A percentile compares a stretch with the other conserved stretches of the same genome.
Evolutionary conservation across 2,113 vertebrate genomes (phyloP).

Genomic region (Hippocampus guttulatus): DNA sequence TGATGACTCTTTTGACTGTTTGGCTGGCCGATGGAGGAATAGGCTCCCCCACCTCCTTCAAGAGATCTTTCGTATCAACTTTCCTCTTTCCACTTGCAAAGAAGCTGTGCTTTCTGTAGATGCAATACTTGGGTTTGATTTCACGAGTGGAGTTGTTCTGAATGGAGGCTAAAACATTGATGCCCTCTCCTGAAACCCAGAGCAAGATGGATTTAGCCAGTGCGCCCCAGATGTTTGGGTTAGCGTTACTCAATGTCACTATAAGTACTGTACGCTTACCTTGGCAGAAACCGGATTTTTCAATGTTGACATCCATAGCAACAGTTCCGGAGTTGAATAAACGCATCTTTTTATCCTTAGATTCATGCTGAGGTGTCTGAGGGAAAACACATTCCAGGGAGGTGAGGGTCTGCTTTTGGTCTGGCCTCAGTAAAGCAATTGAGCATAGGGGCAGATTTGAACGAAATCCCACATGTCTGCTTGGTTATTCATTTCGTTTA

Average conservation of each 20-base stretch:
- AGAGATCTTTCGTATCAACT: slow-evolving; percentile 37
- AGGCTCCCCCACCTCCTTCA: slow-evolving; percentile 62
- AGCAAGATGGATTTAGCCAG: neutral
- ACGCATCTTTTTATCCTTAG: slow-evolving; percentile 62
- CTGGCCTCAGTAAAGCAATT: too few species aligned
- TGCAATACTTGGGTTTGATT: slow-evolving; percentile 64
- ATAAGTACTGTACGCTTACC: slow-evolving; percentile 28
- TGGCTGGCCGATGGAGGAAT: slow-evolving; percentile 38
- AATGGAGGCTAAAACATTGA: slow-evolving; percentile 54
- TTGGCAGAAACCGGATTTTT: slow-evolving; percentile 57
- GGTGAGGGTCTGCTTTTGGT: too few species aligned
- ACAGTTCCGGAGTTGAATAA: slow-evolving; percentile 60
- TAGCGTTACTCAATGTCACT: neutral
- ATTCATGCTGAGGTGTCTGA: slow-evolving; percentile 58
- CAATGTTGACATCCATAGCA: slow-evolving; percentile 59
- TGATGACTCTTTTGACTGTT: slow-evolving; percentile 41
- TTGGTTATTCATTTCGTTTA: too few species aligned
- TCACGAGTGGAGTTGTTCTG: slow-evolving; percentile 63
- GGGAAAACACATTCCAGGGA: slow-evolving; percentile 9
- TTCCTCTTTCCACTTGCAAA: slow-evolving; percentile 43
- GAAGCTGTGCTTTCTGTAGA: slow-evolving; percentile 68
- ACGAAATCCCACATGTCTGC: too few species aligned
- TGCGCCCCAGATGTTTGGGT: neutral
- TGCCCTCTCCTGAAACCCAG: slow-evolving; percentile 45
- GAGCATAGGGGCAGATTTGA: too few species aligned